A percentile compares a stretch with the other conserved stretches of the same genome.
phyloP scores from a whole-genome alignment of 2,113 vertebrate genomes.

The Falco punctatus region DNA sequence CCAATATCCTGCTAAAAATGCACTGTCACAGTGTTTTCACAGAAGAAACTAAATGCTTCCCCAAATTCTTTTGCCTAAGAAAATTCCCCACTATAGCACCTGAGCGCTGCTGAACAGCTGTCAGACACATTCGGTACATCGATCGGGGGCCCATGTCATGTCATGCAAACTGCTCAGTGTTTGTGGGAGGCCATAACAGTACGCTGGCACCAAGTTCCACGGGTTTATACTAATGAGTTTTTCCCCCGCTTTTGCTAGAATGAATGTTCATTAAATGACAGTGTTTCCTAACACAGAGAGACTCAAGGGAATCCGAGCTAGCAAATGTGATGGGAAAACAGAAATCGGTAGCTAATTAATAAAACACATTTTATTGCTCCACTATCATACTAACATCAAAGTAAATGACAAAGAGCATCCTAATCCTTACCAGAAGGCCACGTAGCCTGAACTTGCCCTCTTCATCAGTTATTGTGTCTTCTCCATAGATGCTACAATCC shows the following conservation, averaged over 20 bases:
- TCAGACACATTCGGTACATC: background rate
- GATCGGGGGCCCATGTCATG: rapidly evolving
- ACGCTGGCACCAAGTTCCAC: background rate
- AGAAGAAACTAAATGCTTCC: background rate
- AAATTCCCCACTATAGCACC: background rate
- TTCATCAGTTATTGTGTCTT: slow-evolving; percentile 94
- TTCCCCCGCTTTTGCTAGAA: background rate
- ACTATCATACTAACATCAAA: background rate
- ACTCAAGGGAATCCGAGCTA: background rate
- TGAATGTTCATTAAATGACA: background rate
- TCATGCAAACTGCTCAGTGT: background rate
- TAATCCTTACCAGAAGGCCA: slow-evolving; percentile 87
- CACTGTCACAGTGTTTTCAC: background rate
- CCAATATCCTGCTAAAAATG: background rate
- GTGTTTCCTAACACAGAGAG: background rate
- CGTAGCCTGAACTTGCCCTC: slow-evolving; percentile 93
- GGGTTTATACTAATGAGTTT: background rate
- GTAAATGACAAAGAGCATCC: background rate
- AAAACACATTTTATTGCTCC: background rate
- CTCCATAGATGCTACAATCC: slow-evolving; percentile 90
- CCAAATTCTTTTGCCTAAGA: background rate
- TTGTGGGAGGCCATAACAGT: background rate
- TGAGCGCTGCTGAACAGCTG: background rate
- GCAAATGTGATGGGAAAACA: background rate
- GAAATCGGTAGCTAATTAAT: background rate